Conservation (phyloP, 2,113 vertebrate species). For the Struthidea cinerea region DNA sequence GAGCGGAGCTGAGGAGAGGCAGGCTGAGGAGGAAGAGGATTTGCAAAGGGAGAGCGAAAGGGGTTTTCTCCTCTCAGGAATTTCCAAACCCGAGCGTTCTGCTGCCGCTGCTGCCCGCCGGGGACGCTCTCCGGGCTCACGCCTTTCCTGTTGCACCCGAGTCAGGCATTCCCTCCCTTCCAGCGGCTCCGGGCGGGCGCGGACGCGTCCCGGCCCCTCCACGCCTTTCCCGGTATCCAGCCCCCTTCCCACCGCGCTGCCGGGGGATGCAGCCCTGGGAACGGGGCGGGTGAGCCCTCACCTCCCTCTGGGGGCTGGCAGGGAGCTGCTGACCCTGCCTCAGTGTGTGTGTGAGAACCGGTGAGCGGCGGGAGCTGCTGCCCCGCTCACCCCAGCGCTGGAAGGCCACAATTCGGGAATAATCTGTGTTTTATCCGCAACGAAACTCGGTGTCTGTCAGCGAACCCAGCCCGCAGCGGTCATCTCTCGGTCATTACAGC, state of each 20-base stretch:
- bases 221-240: rapidly evolving
- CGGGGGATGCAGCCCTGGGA: rapidly evolving
- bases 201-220: background rate
- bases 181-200: background rate
- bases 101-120: background rate
- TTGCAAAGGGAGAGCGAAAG: background rate
- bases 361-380: background rate
- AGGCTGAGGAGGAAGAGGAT: background rate
- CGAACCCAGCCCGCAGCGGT: rapidly evolving
- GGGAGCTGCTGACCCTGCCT: rapidly evolving
- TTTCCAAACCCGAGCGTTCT: background rate
- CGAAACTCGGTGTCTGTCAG: rapidly evolving
- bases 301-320: rapidly evolving
- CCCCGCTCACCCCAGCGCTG: background rate
- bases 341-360: rapidly evolving
- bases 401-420: background rate
- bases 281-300: rapidly evolving
- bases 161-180: background rate
- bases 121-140: background rate
- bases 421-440: background rate
- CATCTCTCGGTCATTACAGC: background rate
- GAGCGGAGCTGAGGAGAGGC: background rate
- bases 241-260: rapidly evolving
- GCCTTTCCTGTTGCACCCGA: background rate
- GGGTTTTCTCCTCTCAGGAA: background rate